phyloP scores from a whole-genome alignment of 2,113 vertebrate species.

The Sylvilagus bachmani region DNA sequence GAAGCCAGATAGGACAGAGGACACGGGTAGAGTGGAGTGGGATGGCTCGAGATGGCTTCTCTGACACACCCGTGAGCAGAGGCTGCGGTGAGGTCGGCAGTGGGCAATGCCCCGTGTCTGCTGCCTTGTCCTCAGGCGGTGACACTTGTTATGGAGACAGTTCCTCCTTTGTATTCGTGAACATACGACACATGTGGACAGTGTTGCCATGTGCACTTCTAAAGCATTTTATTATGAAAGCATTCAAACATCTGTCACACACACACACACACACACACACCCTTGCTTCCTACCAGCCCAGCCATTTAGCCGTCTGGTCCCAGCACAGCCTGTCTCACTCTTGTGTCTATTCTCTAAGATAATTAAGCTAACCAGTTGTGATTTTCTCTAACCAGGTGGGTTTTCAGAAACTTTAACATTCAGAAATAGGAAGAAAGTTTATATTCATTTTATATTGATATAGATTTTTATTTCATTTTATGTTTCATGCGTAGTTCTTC shows the following conservation, averaged over 20 bases:
- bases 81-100: background rate
- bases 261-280: too few relatives aligned
- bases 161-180: background rate
- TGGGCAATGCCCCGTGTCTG: background rate
- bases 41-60: background rate
- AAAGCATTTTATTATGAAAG: background rate
- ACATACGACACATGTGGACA: background rate
- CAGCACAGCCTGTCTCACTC: background rate
- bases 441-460: background rate
- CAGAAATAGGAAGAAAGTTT: background rate
- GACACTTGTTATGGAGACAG: background rate
- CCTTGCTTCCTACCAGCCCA: background rate
- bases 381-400: background rate
- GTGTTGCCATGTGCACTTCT: background rate
- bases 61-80: background rate
- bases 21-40: too few relatives aligned
- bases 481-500: background rate
- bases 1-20: background rate
- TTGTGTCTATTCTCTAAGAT: background rate
- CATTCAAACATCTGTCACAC: background rate
- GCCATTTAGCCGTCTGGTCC: background rate
- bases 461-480: background rate
- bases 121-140: background rate
- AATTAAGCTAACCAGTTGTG: background rate
- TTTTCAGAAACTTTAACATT: conserved; percentile 32